Base-by-base conservation (phyloP, 2,797 vertebrate species). In the Notolabrus celidotus region DNA sequence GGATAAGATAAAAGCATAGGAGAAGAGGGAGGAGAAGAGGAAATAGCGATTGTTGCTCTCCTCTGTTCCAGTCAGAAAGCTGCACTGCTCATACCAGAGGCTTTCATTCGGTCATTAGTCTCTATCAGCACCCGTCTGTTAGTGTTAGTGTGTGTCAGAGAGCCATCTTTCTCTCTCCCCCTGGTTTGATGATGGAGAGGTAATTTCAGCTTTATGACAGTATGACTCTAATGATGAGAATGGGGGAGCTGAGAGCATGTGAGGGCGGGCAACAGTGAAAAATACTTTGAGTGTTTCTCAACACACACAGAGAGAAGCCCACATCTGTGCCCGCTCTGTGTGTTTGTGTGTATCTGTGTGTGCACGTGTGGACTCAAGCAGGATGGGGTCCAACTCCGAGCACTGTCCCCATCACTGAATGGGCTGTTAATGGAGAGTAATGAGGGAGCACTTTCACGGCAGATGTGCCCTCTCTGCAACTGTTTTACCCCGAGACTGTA, bases 91-190 rank as follows among this genome's bases (percentile, higher is more conserved):
- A 79, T 84, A 83, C 60, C 67, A 47, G 70, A 64, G 72, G 77
- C 87, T 88, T 91, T 89, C 85, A 90, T 91, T 86, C 82, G 57
- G 83, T 85, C 92, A 88, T 92, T 89, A 81, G 83, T 93, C 87
- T 92, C 80, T 73, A 92, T 91, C 89, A 89, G 81, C 52, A 34
- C 55, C 82, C 70, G 74, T 92, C 90, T 87, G 82, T 85, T 88
- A 84, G 80, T 76, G 81, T 90, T 86, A 87, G 77, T 63, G 75
- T 83, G 71, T 87, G 87, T 88, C 86, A 83, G 54, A 85, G 71
- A 74, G 66, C 84, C 80, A 79, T 83, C 83, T 89, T 72, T 88
- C 72, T 88, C 74, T 67, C 78, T 79, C 77, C 67, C 63, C 29
- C 47, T 64, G 75, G 74, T 67, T 82, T 86, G 81, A 86, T 90